phyloP scores from a whole-genome alignment of 2,797 vertebrate species.

The Nyctalus aviator region DNA sequence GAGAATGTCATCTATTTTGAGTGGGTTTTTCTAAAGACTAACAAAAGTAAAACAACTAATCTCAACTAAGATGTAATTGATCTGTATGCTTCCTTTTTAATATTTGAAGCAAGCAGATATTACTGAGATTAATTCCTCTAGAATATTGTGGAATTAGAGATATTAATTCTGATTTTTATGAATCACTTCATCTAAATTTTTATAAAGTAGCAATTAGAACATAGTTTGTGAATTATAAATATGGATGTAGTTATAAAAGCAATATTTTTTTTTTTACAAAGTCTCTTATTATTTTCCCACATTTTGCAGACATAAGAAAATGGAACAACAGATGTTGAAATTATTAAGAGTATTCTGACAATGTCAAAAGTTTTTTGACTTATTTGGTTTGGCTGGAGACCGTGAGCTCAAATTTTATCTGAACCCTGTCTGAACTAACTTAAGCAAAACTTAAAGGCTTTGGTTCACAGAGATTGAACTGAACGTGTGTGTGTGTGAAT shows the following conservation, averaged over 20 bases:
- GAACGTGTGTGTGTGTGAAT: not conserved
- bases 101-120: not conserved
- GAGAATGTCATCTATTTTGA: slow-evolving; percentile 15
- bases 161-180: not conserved
- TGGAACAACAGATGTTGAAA: slow-evolving; percentile 59
- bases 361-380: slow-evolving; percentile 19
- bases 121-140: not conserved
- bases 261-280: not conserved
- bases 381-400: slow-evolving; percentile 63
- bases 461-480: slow-evolving; percentile 1
- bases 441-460: slow-evolving; percentile 47
- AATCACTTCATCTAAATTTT: not conserved
- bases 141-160: not conserved
- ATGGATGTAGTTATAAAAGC: not conserved
- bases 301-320: slow-evolving; percentile 34
- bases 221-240: not conserved
- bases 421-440: slow-evolving; percentile 63
- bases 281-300: not conserved
- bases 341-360: slow-evolving; percentile 63
- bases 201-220: not conserved
- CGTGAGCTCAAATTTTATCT: slow-evolving; percentile 51
- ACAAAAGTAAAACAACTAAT: not conserved
- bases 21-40: not conserved
- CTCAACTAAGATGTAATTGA: not conserved
- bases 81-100: not conserved